Base-by-base conservation (phyloP, 2,888 invertebrate genomes). In the Lamellibrachia satsuma region DNA sequence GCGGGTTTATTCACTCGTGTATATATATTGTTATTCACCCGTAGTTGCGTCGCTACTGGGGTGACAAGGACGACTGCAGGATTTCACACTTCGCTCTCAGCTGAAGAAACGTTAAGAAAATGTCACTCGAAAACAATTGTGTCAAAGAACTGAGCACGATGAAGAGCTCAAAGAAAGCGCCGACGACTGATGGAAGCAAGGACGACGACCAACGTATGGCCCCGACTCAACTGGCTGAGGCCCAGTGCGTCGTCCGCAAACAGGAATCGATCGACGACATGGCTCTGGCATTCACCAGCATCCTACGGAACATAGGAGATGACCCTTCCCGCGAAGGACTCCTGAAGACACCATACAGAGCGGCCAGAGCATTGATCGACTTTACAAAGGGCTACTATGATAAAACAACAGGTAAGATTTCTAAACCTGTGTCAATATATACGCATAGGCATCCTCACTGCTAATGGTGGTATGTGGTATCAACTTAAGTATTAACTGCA, bases 331-430 rank as follows among this genome's bases (percentile, higher is more conserved):
- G 99, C 92, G 98, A 98, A 96, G 99, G 99, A 15, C 97, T 99
- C 0, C 97, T 99, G 94, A 99, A 99, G 97, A 99, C 99, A 0
- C 99, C 99, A 0, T 99, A 99, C 96, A 97, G 99, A 92, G 99
- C 99, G 0, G 99, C 99, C 93, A 99, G 99, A 97, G 99, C 99
- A 0, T 98, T 99, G 98, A 97, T 99, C 92, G 99, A 98, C 97
- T 99, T 99, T 97, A 99, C 99, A 93, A 99, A 99, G 97, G 99
- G 99, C 0, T 94, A 94, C 92, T 93, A 94, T 90, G 94, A 94
- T 52, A 94, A 93, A 90, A 93, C 94, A 39, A 15, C 93, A 92
- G 94, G 94, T 39, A 39, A 39, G 0, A 39, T 39, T 39, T 39
- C 39, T 39, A 39, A 39, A 39, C 39, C 39, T 39, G 39, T 39